A percentile compares a stretch with the other conserved stretches of the same genome.
Evolutionary conservation across 1,140 invertebrate species (phyloP).

Genomic region (Bombus waltoni): DNA sequence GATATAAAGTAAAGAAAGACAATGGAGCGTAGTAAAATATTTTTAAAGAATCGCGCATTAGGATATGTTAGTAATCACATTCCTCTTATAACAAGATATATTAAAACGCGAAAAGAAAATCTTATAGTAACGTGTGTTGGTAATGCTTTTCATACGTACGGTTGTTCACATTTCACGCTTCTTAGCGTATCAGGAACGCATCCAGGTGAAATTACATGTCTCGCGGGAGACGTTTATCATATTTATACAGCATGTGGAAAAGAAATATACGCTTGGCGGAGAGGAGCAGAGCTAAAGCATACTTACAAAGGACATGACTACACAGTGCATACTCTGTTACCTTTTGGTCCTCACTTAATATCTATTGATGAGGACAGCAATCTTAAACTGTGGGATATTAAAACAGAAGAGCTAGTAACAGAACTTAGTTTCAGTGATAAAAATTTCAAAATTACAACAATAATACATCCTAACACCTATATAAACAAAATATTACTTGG

Average conservation of each 20-base stretch:
- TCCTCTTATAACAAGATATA: constrained; percentile 92
- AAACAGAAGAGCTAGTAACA: constrained; percentile 86
- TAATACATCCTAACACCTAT: constrained; percentile 96
- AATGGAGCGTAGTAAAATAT: constrained; percentile 88
- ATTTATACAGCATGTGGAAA: constrained; percentile 93
- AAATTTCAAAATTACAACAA: constrained; percentile 89
- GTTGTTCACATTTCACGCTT: constrained; percentile 91
- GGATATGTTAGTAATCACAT: constrained; percentile 97
- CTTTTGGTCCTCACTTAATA: constrained; percentile 93
- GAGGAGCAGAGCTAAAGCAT: constrained; percentile 93
- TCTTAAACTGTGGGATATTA: constrained; percentile 94
- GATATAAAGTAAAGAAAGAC: constrained; percentile 1
- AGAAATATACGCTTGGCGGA: constrained; percentile 92
- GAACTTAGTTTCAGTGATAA: constrained; percentile 89
- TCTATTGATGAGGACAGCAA: constrained; percentile 91
- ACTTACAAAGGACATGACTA: constrained; percentile 90
- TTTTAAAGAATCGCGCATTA: constrained; percentile 90
- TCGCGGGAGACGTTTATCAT: constrained; percentile 91
- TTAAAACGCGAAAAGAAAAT: constrained; percentile 93
- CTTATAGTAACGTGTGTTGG: constrained; percentile 95
- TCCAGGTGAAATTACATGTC: constrained; percentile 90
- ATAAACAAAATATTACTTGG: constrained; percentile 97
- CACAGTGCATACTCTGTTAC: constrained; percentile 90
- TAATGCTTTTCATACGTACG: constrained; percentile 95
- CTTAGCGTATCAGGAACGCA: constrained; percentile 92